These are phyloP conservation scores for Heliconius hermathena DNA, from an alignment of 1,140 invertebrate genomes.

Conservation along the genomic window DNA sequence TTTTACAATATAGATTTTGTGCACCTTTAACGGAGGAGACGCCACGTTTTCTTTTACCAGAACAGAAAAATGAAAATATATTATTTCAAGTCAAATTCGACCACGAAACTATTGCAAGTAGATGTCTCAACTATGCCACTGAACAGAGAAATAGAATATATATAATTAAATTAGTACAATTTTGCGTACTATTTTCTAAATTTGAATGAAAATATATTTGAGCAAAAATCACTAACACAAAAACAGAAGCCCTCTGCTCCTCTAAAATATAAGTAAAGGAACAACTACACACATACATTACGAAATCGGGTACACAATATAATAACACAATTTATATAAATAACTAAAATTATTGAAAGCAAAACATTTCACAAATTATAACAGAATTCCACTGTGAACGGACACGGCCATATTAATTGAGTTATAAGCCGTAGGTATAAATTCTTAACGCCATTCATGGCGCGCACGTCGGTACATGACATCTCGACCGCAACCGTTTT, in stretches of 20 bases:
- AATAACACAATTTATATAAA: neutral
- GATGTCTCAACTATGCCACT: too few relatives aligned
- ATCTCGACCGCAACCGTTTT: constrained; percentile 28
- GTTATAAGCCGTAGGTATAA: constrained; percentile 23
- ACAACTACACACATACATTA: neutral
- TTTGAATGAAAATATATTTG: neutral
- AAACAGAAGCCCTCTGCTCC: neutral
- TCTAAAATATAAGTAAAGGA: neutral
- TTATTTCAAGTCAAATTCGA: too few relatives aligned
- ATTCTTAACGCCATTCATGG: constrained; percentile 22
- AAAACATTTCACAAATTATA: neutral
- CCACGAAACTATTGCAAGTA: too few relatives aligned
- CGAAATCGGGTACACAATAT: too few relatives aligned
- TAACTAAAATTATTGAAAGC: neutral
- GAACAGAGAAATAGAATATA: too few relatives aligned
- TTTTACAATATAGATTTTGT: too few relatives aligned
- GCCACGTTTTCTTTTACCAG: too few relatives aligned
- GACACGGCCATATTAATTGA: constrained; percentile 18
- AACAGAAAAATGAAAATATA: too few relatives aligned
- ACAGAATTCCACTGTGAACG: neutral
- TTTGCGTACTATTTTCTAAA: too few relatives aligned
- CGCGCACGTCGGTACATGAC: constrained; percentile 13
- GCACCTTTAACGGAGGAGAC: too few relatives aligned
- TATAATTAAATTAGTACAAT: too few relatives aligned
- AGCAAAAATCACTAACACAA: neutral